These are phyloP conservation scores for Trissoscelio sp. DNA, from an alignment of 2,888 invertebrate genomes.

Conservation along the genomic window DNA sequence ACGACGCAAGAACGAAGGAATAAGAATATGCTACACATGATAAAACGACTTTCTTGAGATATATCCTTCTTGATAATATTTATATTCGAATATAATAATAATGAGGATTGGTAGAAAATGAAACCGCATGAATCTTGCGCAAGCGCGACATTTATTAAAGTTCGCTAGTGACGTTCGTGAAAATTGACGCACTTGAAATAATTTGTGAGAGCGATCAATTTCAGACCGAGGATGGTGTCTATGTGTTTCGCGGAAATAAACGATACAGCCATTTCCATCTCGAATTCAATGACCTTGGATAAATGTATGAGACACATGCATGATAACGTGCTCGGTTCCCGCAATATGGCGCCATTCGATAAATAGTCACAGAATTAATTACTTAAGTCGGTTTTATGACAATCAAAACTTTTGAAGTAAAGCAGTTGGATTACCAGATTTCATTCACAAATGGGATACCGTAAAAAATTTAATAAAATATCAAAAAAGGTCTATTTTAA, in stretches of 20 bases:
- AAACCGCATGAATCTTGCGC: slow-evolving; percentile 35
- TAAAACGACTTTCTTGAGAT: slow-evolving; percentile 20
- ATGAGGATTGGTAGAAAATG: slow-evolving; percentile 34
- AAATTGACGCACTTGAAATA: slow-evolving; percentile 46
- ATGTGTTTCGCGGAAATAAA: slow-evolving; percentile 32
- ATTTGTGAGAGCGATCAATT: slow-evolving; percentile 43
- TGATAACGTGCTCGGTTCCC: slow-evolving; percentile 5
- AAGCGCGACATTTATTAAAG: slow-evolving; percentile 41
- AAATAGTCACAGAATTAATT: neutral
- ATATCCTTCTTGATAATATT: slow-evolving; percentile 28
- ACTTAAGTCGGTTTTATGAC: neutral
- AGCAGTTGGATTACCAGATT: neutral
- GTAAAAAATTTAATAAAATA: no score
- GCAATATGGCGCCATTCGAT: slow-evolving; percentile 3
- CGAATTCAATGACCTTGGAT: slow-evolving; percentile 30
- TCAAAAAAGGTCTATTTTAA: no score
- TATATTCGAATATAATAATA: slow-evolving; percentile 25
- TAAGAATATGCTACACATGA: slow-evolving; percentile 27
- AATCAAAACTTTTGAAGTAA: neutral
- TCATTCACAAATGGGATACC: neutral
- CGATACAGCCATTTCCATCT: slow-evolving; percentile 7
- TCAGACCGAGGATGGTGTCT: slow-evolving; percentile 4
- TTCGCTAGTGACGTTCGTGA: slow-evolving; percentile 26
- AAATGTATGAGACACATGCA: slow-evolving; percentile 17
- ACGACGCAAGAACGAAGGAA: slow-evolving; percentile 9